Evolutionary conservation across 2,113 vertebrate genomes (phyloP), one percentile per base, ranked within the genome.

Genomic region (Muscicapa adusta): DNA sequence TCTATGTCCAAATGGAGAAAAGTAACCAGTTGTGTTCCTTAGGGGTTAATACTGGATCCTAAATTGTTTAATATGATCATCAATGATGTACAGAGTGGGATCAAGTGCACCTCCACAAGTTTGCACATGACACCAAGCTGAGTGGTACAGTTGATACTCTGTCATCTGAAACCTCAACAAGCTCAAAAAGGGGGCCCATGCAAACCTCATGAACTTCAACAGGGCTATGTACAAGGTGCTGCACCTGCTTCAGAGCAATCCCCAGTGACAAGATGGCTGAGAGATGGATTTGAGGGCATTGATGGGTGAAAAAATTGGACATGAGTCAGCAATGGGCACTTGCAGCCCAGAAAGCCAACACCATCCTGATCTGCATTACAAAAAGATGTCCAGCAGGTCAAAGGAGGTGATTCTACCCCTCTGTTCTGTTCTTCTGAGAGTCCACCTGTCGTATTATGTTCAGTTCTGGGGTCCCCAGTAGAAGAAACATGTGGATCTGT

Each of bases 171-270:
- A 53, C 28, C 34, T 63, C 2, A 4, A 54, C 14, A 63, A 11
- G 25, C 6, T 60, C 20, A 45, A 66, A 28, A 6, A 54, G 1
- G 7, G 6, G 15, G 18, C 5, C 19, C 0, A 0, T 57, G 58
- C 1, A 8, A 68, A 4, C 5, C 3, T 60, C 17, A 13, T 24
- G 18, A 48, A 34, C 12, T 43, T 53, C 17, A 62, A 26, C 25
- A 60, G 50, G 40, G 33, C 22, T 38, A 60, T 31, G 28, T 40
- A 13, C 25, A 73, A 85, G 7, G 25, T 58, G 28, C 24, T 38
- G 14, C 20, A 53, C 9, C 4, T 25, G 15, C 24, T 10, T 33
- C 14, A 31, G 48, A 18, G 18, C 9, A 79, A 54, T 45, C 5
- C 6, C 15, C 33, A 42, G 28, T 12, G 72, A 38, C 28, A 56